Conservation (phyloP, 2,113 vertebrate species). For the Gymnarchus niloticus region DNA sequence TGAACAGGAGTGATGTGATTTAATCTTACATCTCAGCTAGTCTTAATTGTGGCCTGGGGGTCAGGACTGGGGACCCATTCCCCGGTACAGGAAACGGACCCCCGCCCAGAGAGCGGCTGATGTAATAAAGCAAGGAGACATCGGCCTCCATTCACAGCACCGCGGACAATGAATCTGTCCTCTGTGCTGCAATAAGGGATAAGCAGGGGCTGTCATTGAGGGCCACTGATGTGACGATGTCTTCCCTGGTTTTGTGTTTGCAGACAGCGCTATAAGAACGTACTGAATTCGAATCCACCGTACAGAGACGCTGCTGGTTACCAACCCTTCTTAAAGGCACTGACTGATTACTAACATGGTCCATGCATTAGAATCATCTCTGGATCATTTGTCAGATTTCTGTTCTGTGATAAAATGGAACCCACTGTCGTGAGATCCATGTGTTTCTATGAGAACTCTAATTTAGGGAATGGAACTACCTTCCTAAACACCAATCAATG, state of each 20-base stretch:
- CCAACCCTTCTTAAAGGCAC: neutral
- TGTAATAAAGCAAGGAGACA: slow-evolving; percentile 65
- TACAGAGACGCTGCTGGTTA: neutral
- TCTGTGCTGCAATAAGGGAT: slow-evolving; percentile 19
- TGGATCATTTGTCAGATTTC: no score
- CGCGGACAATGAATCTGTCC: slow-evolving; percentile 55
- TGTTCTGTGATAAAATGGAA: no score
- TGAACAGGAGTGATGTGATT: slow-evolving; percentile 70
- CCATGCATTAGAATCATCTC: no score
- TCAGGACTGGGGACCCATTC: slow-evolving; percentile 63
- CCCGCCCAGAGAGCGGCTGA: slow-evolving; percentile 62
- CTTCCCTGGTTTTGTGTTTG: neutral
- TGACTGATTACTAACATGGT: no score
- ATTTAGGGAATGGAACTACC: no score
- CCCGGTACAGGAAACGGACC: slow-evolving; percentile 65
- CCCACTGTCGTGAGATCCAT: no score
- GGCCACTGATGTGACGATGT: neutral
- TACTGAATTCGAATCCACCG: neutral
- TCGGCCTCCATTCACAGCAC: slow-evolving; percentile 66
- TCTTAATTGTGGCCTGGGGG: slow-evolving; percentile 74
- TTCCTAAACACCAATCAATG: no score
- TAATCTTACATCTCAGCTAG: slow-evolving; percentile 67
- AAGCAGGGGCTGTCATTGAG: neutral
- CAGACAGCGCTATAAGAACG: neutral
- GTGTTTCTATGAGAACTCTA: no score